A percentile compares a stretch with the other conserved stretches of the same genome.
phyloP scores from a whole-genome alignment of 2,113 vertebrate species.

The Alligator sinensis region DNA sequence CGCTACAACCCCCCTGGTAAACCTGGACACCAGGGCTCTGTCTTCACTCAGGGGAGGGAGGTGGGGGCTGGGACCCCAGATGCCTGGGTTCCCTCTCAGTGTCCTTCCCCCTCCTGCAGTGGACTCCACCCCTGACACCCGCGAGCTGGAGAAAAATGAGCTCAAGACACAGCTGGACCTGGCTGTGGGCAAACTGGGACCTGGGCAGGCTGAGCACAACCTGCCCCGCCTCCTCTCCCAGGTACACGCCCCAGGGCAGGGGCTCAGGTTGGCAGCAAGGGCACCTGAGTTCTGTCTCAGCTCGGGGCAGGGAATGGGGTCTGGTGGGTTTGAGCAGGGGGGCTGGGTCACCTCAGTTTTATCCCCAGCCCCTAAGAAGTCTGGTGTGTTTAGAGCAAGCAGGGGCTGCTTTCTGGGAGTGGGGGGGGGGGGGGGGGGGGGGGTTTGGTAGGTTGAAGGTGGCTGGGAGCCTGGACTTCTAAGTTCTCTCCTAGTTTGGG shows the following conservation, averaged over 20 bases:
- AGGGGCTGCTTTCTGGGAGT: too few relatives aligned
- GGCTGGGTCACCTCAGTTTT: too few relatives aligned
- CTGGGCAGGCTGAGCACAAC: constrained; percentile 69
- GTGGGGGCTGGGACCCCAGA: constrained; percentile 80
- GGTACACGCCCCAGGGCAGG: constrained; percentile 46
- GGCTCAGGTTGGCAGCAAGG: too few relatives aligned
- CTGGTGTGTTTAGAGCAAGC: too few relatives aligned
- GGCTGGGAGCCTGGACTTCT: too few relatives aligned
- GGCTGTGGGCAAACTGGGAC: constrained; percentile 83
- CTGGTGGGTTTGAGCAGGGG: neutral
- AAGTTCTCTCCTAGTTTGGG: too few relatives aligned
- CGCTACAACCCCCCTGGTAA: constrained; percentile 93
- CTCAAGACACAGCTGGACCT: constrained; percentile 90
- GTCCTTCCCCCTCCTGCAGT: constrained; percentile 72
- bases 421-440: too few relatives aligned
- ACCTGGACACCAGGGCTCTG: neutral
- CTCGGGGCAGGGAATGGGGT: neutral
- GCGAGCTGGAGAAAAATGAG: constrained; percentile 86
- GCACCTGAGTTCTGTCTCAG: too few relatives aligned
- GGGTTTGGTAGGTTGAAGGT: too few relatives aligned
- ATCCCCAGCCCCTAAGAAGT: too few relatives aligned
- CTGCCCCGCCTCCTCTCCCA: constrained; percentile 85
- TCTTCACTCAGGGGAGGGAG: constrained; percentile 72
- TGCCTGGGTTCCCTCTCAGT: neutral
- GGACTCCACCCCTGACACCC: constrained; percentile 88